phyloP scores from a whole-genome alignment of 2,113 vertebrate genomes.

The Eclectus roratus region DNA sequence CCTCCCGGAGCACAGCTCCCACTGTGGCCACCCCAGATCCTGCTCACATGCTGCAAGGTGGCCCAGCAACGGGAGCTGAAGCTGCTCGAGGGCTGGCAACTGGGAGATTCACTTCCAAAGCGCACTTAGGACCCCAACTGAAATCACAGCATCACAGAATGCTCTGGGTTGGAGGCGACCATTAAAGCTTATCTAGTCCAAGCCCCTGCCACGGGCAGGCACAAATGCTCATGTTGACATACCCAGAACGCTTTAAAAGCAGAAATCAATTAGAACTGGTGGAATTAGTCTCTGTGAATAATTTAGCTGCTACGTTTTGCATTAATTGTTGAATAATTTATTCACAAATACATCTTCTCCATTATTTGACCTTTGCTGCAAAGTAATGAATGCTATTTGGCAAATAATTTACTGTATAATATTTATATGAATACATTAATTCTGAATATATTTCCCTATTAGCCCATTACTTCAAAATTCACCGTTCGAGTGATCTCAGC shows the following conservation, averaged over 20 bases:
- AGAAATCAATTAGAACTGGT: constrained; percentile 13
- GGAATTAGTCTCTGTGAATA: constrained; percentile 53
- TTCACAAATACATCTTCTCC: constrained; percentile 50
- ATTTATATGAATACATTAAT: constrained; percentile 29
- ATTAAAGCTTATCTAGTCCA: not conserved
- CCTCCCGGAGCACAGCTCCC: rapidly evolving
- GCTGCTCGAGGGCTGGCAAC: rapidly evolving
- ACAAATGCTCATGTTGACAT: not conserved
- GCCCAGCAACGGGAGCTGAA: rapidly evolving
- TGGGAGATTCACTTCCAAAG: not conserved
- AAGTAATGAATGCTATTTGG: constrained; percentile 35
- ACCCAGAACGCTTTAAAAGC: not conserved
- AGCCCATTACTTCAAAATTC: not conserved
- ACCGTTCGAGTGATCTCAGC: not conserved
- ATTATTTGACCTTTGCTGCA: constrained; percentile 43
- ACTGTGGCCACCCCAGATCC: not conserved
- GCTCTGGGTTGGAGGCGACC: not conserved
- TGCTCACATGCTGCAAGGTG: rapidly evolving
- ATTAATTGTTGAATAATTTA: constrained; percentile 58
- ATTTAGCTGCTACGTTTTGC: constrained; percentile 8
- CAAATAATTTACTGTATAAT: constrained; percentile 46
- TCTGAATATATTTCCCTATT: not conserved
- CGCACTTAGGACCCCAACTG: not conserved
- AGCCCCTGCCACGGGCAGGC: not conserved
- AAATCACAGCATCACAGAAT: not conserved